A percentile compares a stretch with the other conserved stretches of the same genome.
These are phyloP conservation scores for Chionomys nivalis DNA, from an alignment of 2,113 vertebrate species.

Conservation along the genomic window DNA sequence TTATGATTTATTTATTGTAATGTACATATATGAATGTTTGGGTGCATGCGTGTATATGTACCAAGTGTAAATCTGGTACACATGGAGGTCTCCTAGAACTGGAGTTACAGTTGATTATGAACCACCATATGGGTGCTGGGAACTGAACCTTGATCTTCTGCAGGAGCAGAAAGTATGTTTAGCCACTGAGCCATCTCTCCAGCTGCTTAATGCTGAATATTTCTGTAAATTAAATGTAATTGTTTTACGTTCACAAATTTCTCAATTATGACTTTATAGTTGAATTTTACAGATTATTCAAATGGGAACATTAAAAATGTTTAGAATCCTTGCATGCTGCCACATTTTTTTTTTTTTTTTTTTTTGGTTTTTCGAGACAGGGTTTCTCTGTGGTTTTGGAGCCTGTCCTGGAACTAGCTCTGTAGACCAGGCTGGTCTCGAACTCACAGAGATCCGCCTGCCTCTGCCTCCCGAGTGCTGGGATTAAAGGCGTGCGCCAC, in stretches of 20 bases:
- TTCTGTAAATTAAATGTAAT: slow-evolving; percentile 62
- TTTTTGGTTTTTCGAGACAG: too few species aligned
- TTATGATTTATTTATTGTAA: background rate
- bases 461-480: too few species aligned
- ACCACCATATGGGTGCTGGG: background rate
- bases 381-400: too few species aligned
- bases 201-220: background rate
- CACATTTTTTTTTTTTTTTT: too few species aligned
- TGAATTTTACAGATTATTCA: slow-evolving; percentile 54
- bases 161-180: background rate
- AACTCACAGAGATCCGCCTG: too few species aligned
- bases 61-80: background rate
- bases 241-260: slow-evolving; percentile 57
- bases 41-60: background rate
- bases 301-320: slow-evolving; percentile 8
- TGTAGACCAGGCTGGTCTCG: too few species aligned
- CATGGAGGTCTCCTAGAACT: background rate
- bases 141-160: background rate
- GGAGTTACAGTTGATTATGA: background rate
- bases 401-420: too few species aligned
- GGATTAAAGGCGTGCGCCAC: too few species aligned
- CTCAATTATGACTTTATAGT: slow-evolving; percentile 61
- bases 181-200: background rate
- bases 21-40: background rate
- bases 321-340: slow-evolving; percentile 18